Conservation (phyloP, 2,797 vertebrate species). For the Danio aesculapii region DNA sequence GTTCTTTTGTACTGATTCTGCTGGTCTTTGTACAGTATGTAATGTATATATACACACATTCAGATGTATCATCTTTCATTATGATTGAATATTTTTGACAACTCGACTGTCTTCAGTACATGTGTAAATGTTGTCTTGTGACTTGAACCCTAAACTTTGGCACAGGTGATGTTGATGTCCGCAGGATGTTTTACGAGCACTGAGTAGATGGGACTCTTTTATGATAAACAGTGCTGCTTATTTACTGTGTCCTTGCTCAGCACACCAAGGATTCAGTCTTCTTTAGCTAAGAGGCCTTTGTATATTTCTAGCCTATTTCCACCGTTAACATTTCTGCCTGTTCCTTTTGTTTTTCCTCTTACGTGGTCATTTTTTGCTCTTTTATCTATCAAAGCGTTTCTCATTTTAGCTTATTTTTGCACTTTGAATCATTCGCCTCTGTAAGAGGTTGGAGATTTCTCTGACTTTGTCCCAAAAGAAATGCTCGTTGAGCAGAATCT, state of each 20-base stretch:
- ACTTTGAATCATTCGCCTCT: slow-evolving; percentile 49
- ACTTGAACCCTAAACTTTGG: slow-evolving; percentile 62
- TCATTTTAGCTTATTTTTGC: slow-evolving; percentile 40
- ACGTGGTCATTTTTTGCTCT: slow-evolving; percentile 63
- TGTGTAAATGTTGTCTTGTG: slow-evolving; percentile 63
- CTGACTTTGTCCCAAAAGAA: slow-evolving; percentile 30
- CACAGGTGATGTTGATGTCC: slow-evolving; percentile 47
- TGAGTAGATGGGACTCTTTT: slow-evolving; percentile 38
- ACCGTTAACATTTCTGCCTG: slow-evolving; percentile 46
- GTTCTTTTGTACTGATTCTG: slow-evolving; percentile 82
- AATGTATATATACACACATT: slow-evolving; percentile 62
- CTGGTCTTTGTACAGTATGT: slow-evolving; percentile 82
- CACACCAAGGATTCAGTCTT: slow-evolving; percentile 48
- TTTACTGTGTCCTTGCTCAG: slow-evolving; percentile 49
- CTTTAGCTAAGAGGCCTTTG: slow-evolving; percentile 62
- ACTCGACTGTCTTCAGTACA: slow-evolving; percentile 56
- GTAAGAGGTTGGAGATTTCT: slow-evolving; percentile 43
- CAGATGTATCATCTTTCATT: slow-evolving; percentile 63
- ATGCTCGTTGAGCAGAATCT: slow-evolving; percentile 47
- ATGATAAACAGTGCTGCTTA: slow-evolving; percentile 56
- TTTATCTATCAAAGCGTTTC: slow-evolving; percentile 36
- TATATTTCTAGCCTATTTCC: slow-evolving; percentile 56
- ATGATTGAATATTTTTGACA: slow-evolving; percentile 58
- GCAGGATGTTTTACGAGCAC: slow-evolving; percentile 42
- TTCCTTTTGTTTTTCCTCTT: slow-evolving; percentile 47